phyloP scores from a whole-genome alignment of 2,113 vertebrate genomes.

The Budorcas taxicolor region DNA sequence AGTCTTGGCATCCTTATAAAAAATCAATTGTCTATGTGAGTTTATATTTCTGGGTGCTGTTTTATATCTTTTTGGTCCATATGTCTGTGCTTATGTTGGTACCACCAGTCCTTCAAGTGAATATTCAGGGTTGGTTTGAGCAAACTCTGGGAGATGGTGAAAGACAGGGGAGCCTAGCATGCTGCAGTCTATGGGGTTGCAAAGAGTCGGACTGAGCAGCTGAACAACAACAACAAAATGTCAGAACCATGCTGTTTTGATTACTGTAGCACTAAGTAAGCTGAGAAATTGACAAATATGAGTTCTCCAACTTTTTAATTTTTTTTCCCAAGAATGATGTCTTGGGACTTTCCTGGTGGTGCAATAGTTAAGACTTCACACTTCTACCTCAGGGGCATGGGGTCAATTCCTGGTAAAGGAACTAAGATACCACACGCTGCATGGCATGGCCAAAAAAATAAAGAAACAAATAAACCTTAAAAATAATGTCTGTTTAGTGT shows the following conservation, averaged over 20 bases:
- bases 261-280: not conserved
- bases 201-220: too few species aligned
- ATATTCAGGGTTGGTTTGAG: too few species aligned
- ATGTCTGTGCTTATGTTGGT: not conserved
- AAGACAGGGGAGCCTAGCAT: too few species aligned
- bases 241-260: not conserved
- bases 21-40: not conserved
- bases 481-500: not conserved
- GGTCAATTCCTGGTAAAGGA: not conserved
- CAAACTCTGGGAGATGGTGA: too few species aligned
- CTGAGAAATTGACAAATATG: not conserved
- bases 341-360: not conserved
- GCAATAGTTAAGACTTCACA: not conserved
- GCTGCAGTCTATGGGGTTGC: too few species aligned
- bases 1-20: not conserved
- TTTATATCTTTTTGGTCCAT: not conserved
- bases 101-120: too few species aligned
- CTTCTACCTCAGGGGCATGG: not conserved
- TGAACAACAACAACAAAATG: too few species aligned
- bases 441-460: not conserved
- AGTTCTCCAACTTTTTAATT: not conserved
- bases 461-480: not conserved
- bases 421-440: not conserved
- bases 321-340: not conserved
- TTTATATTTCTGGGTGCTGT: not conserved